Base-by-base conservation (phyloP, 1,140 invertebrate species). In the Hyphantria cunea region DNA sequence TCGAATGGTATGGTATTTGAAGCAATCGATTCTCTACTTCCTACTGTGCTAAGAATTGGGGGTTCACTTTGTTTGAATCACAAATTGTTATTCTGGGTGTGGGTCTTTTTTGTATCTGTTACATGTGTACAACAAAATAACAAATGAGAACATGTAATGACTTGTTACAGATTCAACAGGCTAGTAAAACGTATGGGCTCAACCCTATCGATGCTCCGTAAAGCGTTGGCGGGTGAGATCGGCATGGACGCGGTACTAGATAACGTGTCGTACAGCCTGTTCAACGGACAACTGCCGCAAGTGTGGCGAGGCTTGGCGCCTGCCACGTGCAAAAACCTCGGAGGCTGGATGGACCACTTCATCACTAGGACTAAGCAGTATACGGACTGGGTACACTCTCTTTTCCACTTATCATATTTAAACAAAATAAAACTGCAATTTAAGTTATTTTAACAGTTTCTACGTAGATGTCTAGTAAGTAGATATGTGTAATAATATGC, bases 291-390 rank as follows among this genome's bases (percentile, higher is more conserved):
- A 64, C 89, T 98, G 68, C 97, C 97, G 31, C 79, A 87, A n/a
- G 94, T 93, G 59, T 98, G 97, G 97, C 91, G 94, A 14, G 93
- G 92, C 70, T 88, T 97, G 45, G 95, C 96, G 10, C 97, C 97
- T n/a, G 95, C 92, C 58, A 98, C 97, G 0, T 94, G 94, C 72
- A 98, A 98, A 88, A 94, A 92, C 49, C 92, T 98, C 6, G 96
- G 95, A 8, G 94, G 94, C 47, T 98, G 97, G 97, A 95, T 98
- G 90, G 94, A 95, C 33, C 96, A 98, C 88, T 97, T 98, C 84
- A 92, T 94, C 69, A 92, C 65, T 6, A 66, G 90, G 33, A 82
- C 82, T 11, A 86, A 89, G 34, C 96, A 97, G 80, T 97, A 97
- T 72, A 93, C 92, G 8, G 84, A 92, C 61, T 97, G 96, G 96